Evolutionary conservation across 2,113 vertebrate genomes (phyloP), one percentile per base, ranked within the genome.

Genomic region (Synchiropus splendidus): DNA sequence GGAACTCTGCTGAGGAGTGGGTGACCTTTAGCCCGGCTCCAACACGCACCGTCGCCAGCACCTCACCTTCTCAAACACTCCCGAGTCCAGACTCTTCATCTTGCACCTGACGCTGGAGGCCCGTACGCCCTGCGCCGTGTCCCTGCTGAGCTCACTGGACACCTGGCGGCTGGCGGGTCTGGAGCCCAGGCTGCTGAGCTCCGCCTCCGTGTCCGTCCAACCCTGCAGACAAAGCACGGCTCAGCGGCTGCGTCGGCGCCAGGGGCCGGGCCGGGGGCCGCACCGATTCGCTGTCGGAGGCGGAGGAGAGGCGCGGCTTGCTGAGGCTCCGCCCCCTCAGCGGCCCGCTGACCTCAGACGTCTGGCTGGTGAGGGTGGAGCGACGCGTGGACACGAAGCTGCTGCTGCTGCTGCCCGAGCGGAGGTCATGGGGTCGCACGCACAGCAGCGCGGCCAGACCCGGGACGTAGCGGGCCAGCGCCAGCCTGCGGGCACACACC

Each of bases 221-320:
- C 79, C 87, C 93, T 97, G 80, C 4, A 6, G 16, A 13, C 18
- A 10, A 38, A 36, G 36, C 36, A n/a, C 6, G 36, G 16, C 16
- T n/a, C 13, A 9, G 36, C n/a, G 36, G 36, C 36, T 36, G 8
- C 8, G 36, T 13, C 36, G 10, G 15, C n/a, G 10, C 9, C 3
- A 16, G 9, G 11, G 14, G 17, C 2, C 14, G 9, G 15, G 6
- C 14, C 36, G 17, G 8, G 6, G 1, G 40, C 51, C 89, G 79
- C 84, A 96, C 92, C 47, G 85, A 87, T 83, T 93, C 89, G 12
- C 82, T 92, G 70, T 93, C 88, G 13, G 90, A 96, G 67, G 61
- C 75, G 12, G 89, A 88, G 51, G 89, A 89, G 2, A 83, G 74
- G 50, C 74, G 78, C 39, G 70, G 64, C 74, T 74, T 89, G 52